Evolutionary conservation across 2,888 invertebrate species (phyloP).

Genomic region (Itoplectis maculator): DNA sequence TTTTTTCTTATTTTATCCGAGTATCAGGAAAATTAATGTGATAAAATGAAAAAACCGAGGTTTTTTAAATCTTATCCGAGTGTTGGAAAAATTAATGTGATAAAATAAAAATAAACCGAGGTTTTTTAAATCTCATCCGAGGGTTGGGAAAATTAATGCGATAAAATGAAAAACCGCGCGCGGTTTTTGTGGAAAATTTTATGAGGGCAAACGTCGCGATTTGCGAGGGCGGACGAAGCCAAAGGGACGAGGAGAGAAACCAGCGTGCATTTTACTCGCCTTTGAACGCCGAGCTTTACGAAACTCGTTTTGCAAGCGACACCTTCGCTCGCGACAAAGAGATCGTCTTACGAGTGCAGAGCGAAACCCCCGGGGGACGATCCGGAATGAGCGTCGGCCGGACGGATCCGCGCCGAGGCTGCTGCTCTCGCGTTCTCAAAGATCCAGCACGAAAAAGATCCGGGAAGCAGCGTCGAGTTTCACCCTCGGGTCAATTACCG

Average conservation of each 20-base stretch:
- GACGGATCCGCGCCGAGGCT: constrained; percentile 13
- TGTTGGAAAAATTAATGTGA: no score
- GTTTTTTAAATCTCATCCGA: no score
- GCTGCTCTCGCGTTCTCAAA: not conserved
- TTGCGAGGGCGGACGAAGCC: constrained; percentile 16
- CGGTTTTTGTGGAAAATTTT: constrained; percentile 19
- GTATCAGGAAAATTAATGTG: no score
- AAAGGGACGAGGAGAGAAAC: not conserved
- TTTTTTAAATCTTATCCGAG: no score
- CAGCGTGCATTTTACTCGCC: not conserved
- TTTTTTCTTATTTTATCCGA: no score
- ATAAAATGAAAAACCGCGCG: not conserved
- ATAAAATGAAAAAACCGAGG: no score
- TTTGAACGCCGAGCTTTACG: constrained; percentile 37
- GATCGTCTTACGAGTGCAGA: constrained; percentile 60
- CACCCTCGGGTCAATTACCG: constrained; percentile 58
- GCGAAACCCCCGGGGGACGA: constrained; percentile 42
- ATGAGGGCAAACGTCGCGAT: not conserved
- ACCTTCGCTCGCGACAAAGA: constrained; percentile 52
- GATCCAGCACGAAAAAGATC: constrained; percentile 46
- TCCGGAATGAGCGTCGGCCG: constrained; percentile 10
- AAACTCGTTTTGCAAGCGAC: constrained; percentile 59
- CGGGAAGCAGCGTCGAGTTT: constrained; percentile 58
- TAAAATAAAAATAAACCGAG: no score
- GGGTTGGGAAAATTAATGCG: no score